These are phyloP conservation scores for Chaenocephalus aceratus DNA, from an alignment of 2,113 vertebrate species.

Conservation along the genomic window DNA sequence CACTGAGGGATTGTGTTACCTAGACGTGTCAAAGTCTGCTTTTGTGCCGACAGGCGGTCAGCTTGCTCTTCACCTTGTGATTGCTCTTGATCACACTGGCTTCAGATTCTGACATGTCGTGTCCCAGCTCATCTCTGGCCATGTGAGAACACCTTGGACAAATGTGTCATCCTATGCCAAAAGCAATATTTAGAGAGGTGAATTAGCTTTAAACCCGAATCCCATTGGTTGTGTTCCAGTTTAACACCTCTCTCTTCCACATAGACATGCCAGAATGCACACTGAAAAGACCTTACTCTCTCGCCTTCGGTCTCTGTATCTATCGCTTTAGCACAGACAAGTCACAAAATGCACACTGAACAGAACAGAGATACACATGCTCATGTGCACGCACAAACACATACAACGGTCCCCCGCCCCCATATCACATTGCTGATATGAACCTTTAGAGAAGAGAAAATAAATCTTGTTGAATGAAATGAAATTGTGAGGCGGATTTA, in stretches of 20 bases:
- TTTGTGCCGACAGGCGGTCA: slow-evolving; percentile 62
- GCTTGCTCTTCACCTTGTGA: slow-evolving; percentile 63
- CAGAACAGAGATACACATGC: slow-evolving; percentile 41
- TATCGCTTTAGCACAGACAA: slow-evolving; percentile 37
- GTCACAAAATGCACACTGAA: slow-evolving; percentile 46
- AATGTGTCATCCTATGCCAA: slow-evolving; percentile 58
- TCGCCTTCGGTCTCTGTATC: slow-evolving; percentile 36
- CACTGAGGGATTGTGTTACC: slow-evolving; percentile 68
- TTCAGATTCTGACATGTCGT: slow-evolving; percentile 62
- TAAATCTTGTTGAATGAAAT: slow-evolving; percentile 68
- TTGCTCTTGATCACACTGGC: slow-evolving; percentile 66
- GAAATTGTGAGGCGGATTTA: slow-evolving; percentile 66
- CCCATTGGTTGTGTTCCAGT: slow-evolving; percentile 36
- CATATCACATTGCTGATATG: slow-evolving; percentile 61
- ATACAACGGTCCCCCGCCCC: slow-evolving; percentile 18
- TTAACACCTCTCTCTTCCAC: slow-evolving; percentile 47
- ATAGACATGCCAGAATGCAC: slow-evolving; percentile 43
- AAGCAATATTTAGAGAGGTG: slow-evolving; percentile 54
- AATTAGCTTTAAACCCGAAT: slow-evolving; percentile 60
- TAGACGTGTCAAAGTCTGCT: slow-evolving; percentile 58
- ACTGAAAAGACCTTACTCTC: slow-evolving; percentile 34
- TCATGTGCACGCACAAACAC: slow-evolving; percentile 13
- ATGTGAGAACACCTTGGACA: slow-evolving; percentile 54
- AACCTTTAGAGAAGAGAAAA: slow-evolving; percentile 63
- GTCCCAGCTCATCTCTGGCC: slow-evolving; percentile 53